These are phyloP conservation scores for Mirounga angustirostris DNA, from an alignment of 2,113 vertebrate genomes.

Conservation along the genomic window DNA sequence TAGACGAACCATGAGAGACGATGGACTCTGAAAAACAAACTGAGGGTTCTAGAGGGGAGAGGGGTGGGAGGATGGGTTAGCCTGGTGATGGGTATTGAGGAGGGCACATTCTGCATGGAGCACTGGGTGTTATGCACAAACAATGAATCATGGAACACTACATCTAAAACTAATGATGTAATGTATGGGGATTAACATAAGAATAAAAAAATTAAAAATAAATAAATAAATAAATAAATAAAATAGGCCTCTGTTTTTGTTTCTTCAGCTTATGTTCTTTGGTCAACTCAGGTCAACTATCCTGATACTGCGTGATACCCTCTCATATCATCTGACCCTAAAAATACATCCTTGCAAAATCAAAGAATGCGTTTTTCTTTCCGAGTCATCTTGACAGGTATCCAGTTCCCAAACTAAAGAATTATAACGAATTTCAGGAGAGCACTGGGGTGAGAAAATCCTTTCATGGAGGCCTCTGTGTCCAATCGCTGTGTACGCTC, in stretches of 20 bases:
- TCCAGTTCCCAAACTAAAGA: not conserved
- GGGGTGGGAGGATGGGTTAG: no score
- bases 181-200: no score
- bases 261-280: not conserved
- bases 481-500: not conserved
- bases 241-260: constrained; percentile 10
- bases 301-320: not conserved
- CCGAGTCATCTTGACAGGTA: not conserved
- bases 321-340: constrained; percentile 29
- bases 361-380: constrained; percentile 28
- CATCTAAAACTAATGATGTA: no score
- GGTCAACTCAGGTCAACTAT: constrained; percentile 41
- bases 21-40: no score
- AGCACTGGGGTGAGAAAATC: not conserved
- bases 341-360: constrained; percentile 46
- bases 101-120: no score
- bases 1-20: no score
- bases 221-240: no score
- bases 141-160: no score
- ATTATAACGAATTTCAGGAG: not conserved
- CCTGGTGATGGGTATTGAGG: no score
- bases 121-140: no score
- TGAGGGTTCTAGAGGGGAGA: no score
- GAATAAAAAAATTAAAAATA: no score
- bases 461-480: not conserved